phyloP scores from a whole-genome alignment of 2,888 invertebrate genomes.

The Agonopterix alstromeriana region DNA sequence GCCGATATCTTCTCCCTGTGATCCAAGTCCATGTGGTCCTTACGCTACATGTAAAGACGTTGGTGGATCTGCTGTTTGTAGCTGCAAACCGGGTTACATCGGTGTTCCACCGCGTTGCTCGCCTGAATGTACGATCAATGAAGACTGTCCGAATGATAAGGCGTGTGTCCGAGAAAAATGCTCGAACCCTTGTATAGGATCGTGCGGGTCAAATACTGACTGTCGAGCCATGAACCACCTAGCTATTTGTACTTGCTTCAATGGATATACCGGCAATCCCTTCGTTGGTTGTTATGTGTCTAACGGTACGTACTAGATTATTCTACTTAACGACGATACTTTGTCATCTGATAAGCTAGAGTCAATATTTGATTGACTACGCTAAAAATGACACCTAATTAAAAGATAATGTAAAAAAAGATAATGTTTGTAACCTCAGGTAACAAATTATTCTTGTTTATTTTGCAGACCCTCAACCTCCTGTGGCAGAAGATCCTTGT shows the following conservation, averaged over 20 bases:
- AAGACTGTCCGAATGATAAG: conserved; percentile 83
- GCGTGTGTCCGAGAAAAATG: conserved; percentile 87
- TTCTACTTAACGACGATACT: background rate
- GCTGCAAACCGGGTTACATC: conserved; percentile 79
- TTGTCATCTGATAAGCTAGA: background rate
- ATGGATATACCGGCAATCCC: conserved; percentile 84
- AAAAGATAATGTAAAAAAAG: too few relatives aligned
- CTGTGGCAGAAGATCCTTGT: conserved; percentile 72
- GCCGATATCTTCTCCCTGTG: conserved; percentile 69
- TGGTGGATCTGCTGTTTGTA: conserved; percentile 74
- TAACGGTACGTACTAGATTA: conserved; percentile 33
- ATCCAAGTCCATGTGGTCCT: conserved; percentile 83
- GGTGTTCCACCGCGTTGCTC: conserved; percentile 84
- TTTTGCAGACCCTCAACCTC: conserved; percentile 44
- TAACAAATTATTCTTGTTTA: background rate
- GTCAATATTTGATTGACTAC: background rate
- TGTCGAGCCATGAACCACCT: conserved; percentile 85
- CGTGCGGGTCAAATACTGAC: conserved; percentile 82
- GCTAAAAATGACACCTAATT: background rate
- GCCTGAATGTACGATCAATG: conserved; percentile 86
- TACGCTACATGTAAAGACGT: conserved; percentile 78
- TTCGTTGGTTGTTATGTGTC: conserved; percentile 71
- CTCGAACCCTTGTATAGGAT: conserved; percentile 82
- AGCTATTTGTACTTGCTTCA: conserved; percentile 84
- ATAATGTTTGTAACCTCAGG: too few relatives aligned